Evolutionary conservation across 2,888 invertebrate species (phyloP), one percentile per base, ranked within the genome.

Genomic region (Serrognathus titanus): DNA sequence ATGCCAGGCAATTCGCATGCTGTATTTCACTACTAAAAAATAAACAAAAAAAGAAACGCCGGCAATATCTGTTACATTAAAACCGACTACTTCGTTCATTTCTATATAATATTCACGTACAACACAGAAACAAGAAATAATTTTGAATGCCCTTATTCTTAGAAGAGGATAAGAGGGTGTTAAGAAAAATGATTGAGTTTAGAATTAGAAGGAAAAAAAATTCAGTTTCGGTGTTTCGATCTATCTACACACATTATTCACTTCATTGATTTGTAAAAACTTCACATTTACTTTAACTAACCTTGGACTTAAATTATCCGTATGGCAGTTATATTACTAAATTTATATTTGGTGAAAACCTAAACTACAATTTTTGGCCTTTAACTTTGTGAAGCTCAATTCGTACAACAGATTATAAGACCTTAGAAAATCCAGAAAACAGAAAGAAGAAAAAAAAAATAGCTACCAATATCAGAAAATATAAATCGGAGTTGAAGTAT

Each of bases 31-130:
- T 41, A 47, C 48, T 45, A 55, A 49, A 45, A 46, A n/a, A n/a
- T n/a, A n/a, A n/a, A n/a, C n/a, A n/a, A n/a, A 16, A 16, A 16
- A 16, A 16, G 3, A 39, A 60, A 57, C 53, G 53, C 51, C 36
- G 36, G 54, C 53, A 57, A 56, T 59, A 63, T 63, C 58, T 57
- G 62, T 59, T 55, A 48, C 51, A 56, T 37, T 16, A 60, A 45
- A 55, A 56, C 57, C 39, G 58, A 57, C 57, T 53, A 55, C 24
- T 43, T 43, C 16, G 24, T 31, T 43, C 48, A 35, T 54, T 54
- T 35, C 53, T 54, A 54, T 54, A 36, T 48, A 38, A 16, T 45
- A 46, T 43, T 24, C 48, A 46, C 16, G 6, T 20, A 24, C 24
- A 48, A 12, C 48, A 48, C 20, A 48, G 48, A 46, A 46, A 48